phyloP scores from a whole-genome alignment of 2,113 vertebrate species.

The Dipodomys merriami region DNA sequence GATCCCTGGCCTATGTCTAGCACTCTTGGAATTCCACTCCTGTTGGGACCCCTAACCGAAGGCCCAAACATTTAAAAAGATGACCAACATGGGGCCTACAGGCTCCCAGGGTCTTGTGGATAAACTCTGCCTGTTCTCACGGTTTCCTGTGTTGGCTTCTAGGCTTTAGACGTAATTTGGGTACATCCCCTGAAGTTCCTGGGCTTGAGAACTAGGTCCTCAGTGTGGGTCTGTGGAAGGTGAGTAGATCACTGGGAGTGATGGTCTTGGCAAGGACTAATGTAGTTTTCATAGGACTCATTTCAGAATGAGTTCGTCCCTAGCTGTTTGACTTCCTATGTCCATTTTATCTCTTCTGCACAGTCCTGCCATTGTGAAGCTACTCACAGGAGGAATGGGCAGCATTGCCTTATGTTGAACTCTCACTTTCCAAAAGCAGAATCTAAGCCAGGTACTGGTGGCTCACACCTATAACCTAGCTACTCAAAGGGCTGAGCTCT shows the following conservation, averaged over 20 bases:
- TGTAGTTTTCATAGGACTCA: not conserved
- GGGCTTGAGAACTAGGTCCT: no score
- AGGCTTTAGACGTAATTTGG: not conserved
- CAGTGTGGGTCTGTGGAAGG: no score
- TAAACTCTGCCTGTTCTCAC: not conserved
- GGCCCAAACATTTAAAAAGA: not conserved
- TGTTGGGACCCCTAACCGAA: no score
- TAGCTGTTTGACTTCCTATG: not conserved
- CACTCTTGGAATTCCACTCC: not conserved
- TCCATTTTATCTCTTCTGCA: not conserved
- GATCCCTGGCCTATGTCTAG: no score
- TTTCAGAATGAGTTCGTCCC: not conserved
- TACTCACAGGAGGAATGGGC: not conserved
- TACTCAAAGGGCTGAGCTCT: not conserved
- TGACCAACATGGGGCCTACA: not conserved
- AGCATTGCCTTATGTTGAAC: not conserved
- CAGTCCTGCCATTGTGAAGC: not conserved
- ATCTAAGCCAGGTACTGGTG: not conserved
- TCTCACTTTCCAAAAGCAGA: not conserved
- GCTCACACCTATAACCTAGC: not conserved
- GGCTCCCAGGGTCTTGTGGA: no score
- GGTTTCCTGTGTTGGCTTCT: not conserved
- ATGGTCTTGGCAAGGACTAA: not conserved
- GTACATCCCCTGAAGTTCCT: not conserved
- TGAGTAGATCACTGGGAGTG: not conserved